Evolutionary conservation across 2,113 vertebrate species (phyloP), one percentile per base, ranked within the genome.

Genomic region (Potamarius usumacintae): DNA sequence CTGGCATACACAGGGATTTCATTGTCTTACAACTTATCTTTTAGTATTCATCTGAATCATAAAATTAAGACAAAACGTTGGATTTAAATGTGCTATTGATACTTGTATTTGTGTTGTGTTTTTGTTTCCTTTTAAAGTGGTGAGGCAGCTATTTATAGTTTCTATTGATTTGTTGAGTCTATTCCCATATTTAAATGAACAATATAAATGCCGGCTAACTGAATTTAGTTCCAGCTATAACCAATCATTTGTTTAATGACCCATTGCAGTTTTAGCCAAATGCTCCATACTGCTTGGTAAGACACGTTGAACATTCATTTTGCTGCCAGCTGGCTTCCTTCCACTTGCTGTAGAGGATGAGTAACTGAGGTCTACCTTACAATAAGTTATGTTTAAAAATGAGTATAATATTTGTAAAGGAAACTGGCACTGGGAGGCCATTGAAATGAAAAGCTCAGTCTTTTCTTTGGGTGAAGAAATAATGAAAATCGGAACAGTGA

Each of bases 191-290:
- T 90, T 80, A 89, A 89, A 90, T 88, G 83, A 87, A 87, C 86
- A 69, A 86, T 58, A 34, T 76, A 78, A 74, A 86, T 88, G 81
- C 58, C 25, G 80, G 48, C 82, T 88, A 88, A 91, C 86, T 90
- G 85, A 89, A 89, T 81, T 42, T 87, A 88, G 71, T 71, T 88
- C 83, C 60, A 86, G 55, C 80, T 74, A 62, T 88, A 89, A 86
- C 87, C 82, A 89, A 90, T 92, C 90, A 91, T 78, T 52, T 85
- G 80, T 84, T 85, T 86, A 91, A 90, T 90, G 90, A 89, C 72
- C 90, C 86, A 25, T 86, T 82, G 27, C 82, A 77, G 86, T 77
- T 88, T 72, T 83, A 88, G 72, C 85, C 72, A 90, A 91, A 86
- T 52, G 67, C n/a, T 88, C 48, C 80, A 85, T 76, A 86, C 48